A percentile compares a stretch with the other conserved stretches of the same genome.
These are phyloP conservation scores for Siderastrea siderea DNA, from an alignment of 92 coral and sea anemone genomes.

Conservation along the genomic window DNA sequence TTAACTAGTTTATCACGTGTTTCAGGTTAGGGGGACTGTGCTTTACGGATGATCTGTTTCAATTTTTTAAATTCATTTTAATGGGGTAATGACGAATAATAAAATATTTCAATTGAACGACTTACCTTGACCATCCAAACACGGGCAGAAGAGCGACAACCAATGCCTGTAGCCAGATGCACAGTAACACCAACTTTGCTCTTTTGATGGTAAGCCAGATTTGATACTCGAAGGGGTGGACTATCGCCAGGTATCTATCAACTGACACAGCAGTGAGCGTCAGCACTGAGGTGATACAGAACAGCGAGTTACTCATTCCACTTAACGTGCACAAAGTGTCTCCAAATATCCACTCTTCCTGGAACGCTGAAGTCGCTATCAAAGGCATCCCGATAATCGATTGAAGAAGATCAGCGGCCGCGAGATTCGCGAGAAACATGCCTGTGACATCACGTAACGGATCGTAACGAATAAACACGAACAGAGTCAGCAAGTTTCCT, in stretches of 20 bases:
- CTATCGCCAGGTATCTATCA: conserved; percentile 67
- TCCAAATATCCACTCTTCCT: conserved; percentile 59
- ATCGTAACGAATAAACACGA: conserved; percentile 44
- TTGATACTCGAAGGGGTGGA: conserved; percentile 45
- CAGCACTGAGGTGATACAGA: conserved; percentile 65
- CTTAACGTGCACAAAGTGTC: conserved; percentile 41
- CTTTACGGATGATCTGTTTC: too few species aligned
- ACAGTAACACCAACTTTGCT: conserved; percentile 41
- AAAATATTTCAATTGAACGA: background rate
- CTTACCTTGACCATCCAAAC: conserved; percentile 71
- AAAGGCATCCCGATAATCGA: conserved; percentile 65
- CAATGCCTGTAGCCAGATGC: conserved; percentile 60
- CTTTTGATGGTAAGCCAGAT: conserved; percentile 29
- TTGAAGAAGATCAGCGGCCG: conserved; percentile 65
- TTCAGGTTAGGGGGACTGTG: too few species aligned
- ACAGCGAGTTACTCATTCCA: conserved; percentile 67
- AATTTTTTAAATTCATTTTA: too few species aligned
- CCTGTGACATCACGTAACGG: conserved; percentile 64
- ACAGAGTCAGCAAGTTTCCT: conserved; percentile 57
- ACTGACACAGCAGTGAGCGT: conserved; percentile 67
- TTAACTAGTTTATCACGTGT: too few species aligned
- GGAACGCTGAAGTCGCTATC: conserved; percentile 55
- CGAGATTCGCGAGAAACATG: conserved; percentile 66
- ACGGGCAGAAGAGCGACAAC: conserved; percentile 63
- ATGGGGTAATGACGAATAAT: too few species aligned